These are phyloP conservation scores for Ctenicera cuprea DNA, from an alignment of 2,888 invertebrate species.

Conservation along the genomic window DNA sequence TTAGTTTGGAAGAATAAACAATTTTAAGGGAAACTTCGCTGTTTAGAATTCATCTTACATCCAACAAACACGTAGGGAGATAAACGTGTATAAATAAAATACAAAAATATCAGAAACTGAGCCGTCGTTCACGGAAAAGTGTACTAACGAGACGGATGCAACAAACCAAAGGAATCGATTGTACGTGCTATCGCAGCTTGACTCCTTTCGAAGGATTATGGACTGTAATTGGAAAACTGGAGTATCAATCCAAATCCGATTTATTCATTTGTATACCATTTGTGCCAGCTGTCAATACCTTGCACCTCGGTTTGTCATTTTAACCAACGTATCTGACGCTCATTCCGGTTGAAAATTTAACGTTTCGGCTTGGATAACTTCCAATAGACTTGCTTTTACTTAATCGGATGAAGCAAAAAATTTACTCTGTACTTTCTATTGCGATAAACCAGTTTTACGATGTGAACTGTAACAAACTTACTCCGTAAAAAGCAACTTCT, in stretches of 20 bases:
- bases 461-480: background rate
- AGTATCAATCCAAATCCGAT: constrained; percentile 49
- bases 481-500: background rate
- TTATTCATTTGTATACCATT: constrained; percentile 47
- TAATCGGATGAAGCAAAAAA: background rate
- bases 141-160: constrained; percentile 46
- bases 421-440: background rate
- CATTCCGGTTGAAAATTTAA: constrained; percentile 19
- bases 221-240: constrained; percentile 46
- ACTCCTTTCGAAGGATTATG: constrained; percentile 48
- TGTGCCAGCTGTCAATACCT: constrained; percentile 35
- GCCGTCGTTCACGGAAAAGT: constrained; percentile 27
- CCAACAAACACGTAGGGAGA: background rate
- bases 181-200: constrained; percentile 46
- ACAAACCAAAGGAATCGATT: constrained; percentile 48
- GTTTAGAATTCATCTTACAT: background rate
- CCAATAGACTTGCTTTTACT: constrained; percentile 17
- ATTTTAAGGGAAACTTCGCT: background rate
- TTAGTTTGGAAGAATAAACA: background rate
- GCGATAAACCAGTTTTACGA: background rate
- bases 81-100: constrained; percentile 1
- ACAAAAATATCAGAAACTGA: constrained; percentile 28
- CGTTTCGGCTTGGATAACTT: constrained; percentile 15
- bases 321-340: constrained; percentile 7
- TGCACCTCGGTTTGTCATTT: constrained; percentile 30